Evolutionary conservation across 2,888 invertebrate genomes (phyloP), one percentile per base, ranked within the genome.

Genomic region (Acrobasis consociella): DNA sequence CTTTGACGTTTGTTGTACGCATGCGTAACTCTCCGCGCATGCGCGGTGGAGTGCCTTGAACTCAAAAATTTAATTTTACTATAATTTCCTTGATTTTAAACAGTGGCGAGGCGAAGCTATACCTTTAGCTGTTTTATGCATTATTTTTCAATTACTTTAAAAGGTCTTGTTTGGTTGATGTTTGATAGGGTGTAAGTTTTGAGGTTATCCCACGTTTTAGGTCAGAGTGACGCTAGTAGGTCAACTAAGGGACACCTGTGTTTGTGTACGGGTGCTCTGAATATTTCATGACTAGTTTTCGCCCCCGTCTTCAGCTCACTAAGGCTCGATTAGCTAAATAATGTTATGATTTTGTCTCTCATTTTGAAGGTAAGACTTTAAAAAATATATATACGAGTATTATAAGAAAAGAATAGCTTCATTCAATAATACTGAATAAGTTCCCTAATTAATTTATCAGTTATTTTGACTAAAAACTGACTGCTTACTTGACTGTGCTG

Each of bases 1-100:
- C 83, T 69, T 75, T 87, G 89, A 87, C 87, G 89, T 88, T 85
- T 83, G 38, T 5, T 59, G 9, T 49, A 85, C 88, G 89, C 90
- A 74, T 82, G 89, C 72, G 77, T 68, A 70, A 49, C 39, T n/a
- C 38, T 64, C 49, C 71, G 68, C 89, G 88, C 89, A 86, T 83
- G 90, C 90, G 89, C 72, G 11, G 5, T 65, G 56, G 15, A 49
- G 31, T 38, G 46, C 58, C 51, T 58, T 52, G 52, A 56, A 59
- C 17, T 31, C 58, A 37, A 62, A 49, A 38, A 55, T 17, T 50
- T 50, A 38, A 42, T 50, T 56, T 38, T 13, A 63, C 38, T 9
- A 17, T 50, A 11, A 31, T 49, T 49, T 49, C 46, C 37, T 62
- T 15, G 16, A 13, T 49, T 16, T 16, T 38, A 10, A 51, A n/a